Evolutionary conservation across 2,797 vertebrate genomes (phyloP), one percentile per base, ranked within the genome.

Genomic region (Aldrovandia affinis): DNA sequence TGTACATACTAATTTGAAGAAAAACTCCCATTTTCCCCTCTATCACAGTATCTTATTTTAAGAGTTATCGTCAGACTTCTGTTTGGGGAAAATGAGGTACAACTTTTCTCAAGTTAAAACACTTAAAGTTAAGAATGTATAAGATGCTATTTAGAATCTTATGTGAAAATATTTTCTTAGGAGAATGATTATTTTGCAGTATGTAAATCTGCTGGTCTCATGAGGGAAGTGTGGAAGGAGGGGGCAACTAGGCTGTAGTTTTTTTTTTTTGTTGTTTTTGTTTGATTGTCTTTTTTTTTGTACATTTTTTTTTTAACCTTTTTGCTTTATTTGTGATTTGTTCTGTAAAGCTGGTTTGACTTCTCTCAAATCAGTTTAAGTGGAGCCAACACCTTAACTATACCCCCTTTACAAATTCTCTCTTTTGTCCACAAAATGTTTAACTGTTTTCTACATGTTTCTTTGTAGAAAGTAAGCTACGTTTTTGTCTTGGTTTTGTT

Each of bases 271-370:
- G 47, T 82, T 50, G 75, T 84, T 63, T 75, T 86, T 44, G 85
- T 39, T 63, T 77, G 78, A 81, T 63, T 84, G 85, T 89, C 90
- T 90, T 88, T 84, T 86, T 87, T 78, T 93, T 86, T 87, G n/a
- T n/a, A n/a, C n/a, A n/a, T n/a, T 91, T 88, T 90, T n/a, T n/a
- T n/a, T n/a, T n/a, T n/a, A n/a, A n/a, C n/a, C n/a, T n/a, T n/a
- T n/a, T n/a, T n/a, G n/a, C n/a, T 83, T 94, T 92, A 87, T 92
- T 92, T 92, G 87, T 86, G 22, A 65, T 90, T 92, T 84, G 83
- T 47, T 92, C 87, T 92, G 90, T 89, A 82, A 84, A 92, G 87
- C 73, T 86, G n/a, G 92, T 88, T 87, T 87, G 88, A 91, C 89
- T 90, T 86, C 78, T 83, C 78, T 73, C 88, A 87, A 80, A 83